Evolutionary conservation across 37 sponge, comb jelly and placozoan genomes (phyloP).

Genomic region (Aplysina aerophoba): DNA sequence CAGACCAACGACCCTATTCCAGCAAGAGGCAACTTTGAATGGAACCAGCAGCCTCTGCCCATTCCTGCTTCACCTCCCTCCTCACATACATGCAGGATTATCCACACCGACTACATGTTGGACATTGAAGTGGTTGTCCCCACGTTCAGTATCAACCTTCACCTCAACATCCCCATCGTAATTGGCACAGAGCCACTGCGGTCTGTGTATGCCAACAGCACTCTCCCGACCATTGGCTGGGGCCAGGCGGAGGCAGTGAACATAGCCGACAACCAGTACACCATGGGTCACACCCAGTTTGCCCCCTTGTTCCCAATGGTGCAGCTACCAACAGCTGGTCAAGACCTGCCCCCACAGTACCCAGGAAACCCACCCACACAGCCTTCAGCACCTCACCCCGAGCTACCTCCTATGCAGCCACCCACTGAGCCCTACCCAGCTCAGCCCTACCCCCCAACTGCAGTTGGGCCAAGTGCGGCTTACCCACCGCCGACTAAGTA

Average conservation of each 20-base stretch:
- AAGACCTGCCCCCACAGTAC: not conserved
- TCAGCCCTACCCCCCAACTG: too few species aligned
- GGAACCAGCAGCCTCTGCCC: not conserved
- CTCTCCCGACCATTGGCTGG: not conserved
- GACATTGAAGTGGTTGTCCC: not conserved
- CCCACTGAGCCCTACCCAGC: too few species aligned
- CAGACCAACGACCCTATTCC: not conserved
- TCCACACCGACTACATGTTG: not conserved
- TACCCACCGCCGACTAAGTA: too few species aligned
- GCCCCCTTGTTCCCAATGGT: conserved; percentile 5
- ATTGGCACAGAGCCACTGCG: not conserved
- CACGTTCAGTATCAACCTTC: not conserved
- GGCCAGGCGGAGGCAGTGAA: not conserved
- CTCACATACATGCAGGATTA: not conserved
- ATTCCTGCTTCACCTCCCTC: conserved; percentile 3
- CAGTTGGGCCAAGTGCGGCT: too few species aligned
- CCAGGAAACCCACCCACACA: not conserved
- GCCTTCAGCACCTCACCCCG: too few species aligned
- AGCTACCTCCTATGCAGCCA: too few species aligned
- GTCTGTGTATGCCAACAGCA: not conserved
- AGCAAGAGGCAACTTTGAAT: conserved; percentile 12
- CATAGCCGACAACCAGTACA: conserved; percentile 30
- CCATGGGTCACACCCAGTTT: conserved; percentile 37
- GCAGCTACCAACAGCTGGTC: not conserved
- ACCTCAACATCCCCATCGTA: not conserved